Base-by-base conservation (phyloP, 2,113 vertebrate genomes). In the Siphamia tubifer region DNA sequence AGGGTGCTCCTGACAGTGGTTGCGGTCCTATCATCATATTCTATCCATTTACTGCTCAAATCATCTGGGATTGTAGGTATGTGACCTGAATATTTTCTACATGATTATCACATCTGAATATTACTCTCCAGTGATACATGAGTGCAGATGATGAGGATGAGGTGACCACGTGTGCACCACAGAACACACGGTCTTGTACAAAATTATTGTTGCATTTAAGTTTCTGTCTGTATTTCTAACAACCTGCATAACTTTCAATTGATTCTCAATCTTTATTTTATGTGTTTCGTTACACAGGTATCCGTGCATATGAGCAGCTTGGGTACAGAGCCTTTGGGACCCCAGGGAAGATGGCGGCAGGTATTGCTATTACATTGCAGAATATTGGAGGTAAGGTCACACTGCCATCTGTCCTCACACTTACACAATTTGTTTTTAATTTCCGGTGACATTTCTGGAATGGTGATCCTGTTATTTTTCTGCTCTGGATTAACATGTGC, bases 41-140 rank as follows among this genome's bases (percentile, higher is more conserved):
- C 98, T 83, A 99, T 99, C 83, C 98, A 99, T 72, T 86, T 99
- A 69, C 93, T 99, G 65, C 95, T 99, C 61, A 98, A 98, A 84
- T 96, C 92, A 24, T 98, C 98, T 0, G 98, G 98, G 56, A 93
- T 99, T 11, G 97, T 99, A 52, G 98, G 98, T 99, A 87, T 86
- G 34, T 17, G 31, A 4, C 8, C 10, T 69, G 4, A 40, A 9
- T 8, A 9, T 16, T 16, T 58, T 35, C 40, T 25, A 32, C 16
- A n/a, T 24, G 12, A 36, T 28, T 2, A 38, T 3, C 15, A 12
- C 24, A 40, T 6, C 19, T 15, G 12, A 3, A 15, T 34, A 20
- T 27, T 21, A 35, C 19, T 25, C 12, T 15, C 19, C 9, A 23
- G 20, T 11, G 24, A n/a, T n/a, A n/a, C n/a, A n/a, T n/a, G n/a